Evolutionary conservation across 2,888 invertebrate genomes (phyloP), one percentile per base, ranked within the genome.

Genomic region (Pyrgus malvae): DNA sequence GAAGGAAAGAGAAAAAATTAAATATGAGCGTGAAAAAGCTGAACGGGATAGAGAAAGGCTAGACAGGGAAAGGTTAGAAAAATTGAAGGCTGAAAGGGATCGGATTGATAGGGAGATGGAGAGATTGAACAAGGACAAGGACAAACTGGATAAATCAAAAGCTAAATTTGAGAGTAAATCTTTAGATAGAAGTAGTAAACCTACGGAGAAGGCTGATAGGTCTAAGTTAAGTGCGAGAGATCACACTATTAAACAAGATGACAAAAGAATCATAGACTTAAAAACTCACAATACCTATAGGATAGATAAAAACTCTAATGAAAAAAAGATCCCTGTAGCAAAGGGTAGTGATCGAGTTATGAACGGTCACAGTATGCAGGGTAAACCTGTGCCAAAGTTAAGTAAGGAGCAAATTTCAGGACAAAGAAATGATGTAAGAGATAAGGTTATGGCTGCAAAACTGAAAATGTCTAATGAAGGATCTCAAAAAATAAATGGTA

Each of bases 201-300:
- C 63, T 55, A 64, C 68, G 58, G 72, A 74, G 45, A 79, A 72
- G 70, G 51, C 57, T 29, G 85, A 85, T 65, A 84, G 72, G 66
- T 55, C 72, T 35, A 83, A 80, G 68, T 57, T 70, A 53, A 72
- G 58, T 61, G 65, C 72, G 53, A 78, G 66, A 63, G 79, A 83
- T 23, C 63, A 67, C 53, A 59, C 59, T 6, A 46, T 55, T 16
- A 72, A 68, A 49, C 66, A 64, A 57, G 78, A 73, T 44, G 50
- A 66, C 14, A 87, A 85, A 60, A 85, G 82, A 61, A 84, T 68
- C 61, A 88, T 90, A 77, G 90, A 90, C 66, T 74, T 88, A 63
- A 85, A 90, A 67, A 83, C 76, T 64, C 86, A 89, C 64, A 89
- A 86, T 55, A 85, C 86, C n/a, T 85, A 84, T 61, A 82, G 91